A percentile compares a stretch with the other conserved stretches of the same genome.
Conservation (phyloP, 2,113 vertebrate genomes). For the Semnornis frantzii region DNA sequence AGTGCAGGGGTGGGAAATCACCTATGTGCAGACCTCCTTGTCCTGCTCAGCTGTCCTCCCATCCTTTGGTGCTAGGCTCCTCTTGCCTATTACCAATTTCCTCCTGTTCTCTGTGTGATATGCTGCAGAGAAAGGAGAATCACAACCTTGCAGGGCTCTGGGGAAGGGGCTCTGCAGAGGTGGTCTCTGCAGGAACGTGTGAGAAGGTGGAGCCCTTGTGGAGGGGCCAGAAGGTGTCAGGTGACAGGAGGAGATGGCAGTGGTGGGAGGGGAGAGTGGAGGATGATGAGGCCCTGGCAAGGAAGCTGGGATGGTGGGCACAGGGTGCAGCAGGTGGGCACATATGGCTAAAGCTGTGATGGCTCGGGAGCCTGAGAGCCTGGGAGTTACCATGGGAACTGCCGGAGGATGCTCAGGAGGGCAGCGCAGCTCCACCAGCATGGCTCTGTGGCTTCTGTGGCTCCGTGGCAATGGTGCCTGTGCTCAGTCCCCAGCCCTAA, state of each 20-base stretch:
- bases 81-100: background rate
- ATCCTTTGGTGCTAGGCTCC: background rate
- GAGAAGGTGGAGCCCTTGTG: fast-evolving
- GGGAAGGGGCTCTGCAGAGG: background rate
- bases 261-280: background rate
- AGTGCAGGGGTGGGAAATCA: background rate
- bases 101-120: background rate
- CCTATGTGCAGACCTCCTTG: fast-evolving
- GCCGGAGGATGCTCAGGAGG: conserved; percentile 7
- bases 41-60: background rate
- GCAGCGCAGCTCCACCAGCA: background rate
- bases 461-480: background rate
- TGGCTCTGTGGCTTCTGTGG: no score
- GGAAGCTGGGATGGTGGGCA: background rate
- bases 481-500: fast-evolving
- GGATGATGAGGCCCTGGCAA: fast-evolving
- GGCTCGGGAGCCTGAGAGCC: background rate
- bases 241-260: background rate
- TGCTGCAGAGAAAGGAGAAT: background rate
- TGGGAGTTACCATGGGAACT: conserved; percentile 38
- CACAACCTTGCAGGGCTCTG: background rate
- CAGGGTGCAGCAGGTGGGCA: fast-evolving
- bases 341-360: background rate
- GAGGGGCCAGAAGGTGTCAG: background rate
- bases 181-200: fast-evolving